Percentiles rank a stretch among this genome's conserved stretches.
phyloP scores from a whole-genome alignment of 1,140 invertebrate genomes.

The Araneus ventricosus region DNA sequence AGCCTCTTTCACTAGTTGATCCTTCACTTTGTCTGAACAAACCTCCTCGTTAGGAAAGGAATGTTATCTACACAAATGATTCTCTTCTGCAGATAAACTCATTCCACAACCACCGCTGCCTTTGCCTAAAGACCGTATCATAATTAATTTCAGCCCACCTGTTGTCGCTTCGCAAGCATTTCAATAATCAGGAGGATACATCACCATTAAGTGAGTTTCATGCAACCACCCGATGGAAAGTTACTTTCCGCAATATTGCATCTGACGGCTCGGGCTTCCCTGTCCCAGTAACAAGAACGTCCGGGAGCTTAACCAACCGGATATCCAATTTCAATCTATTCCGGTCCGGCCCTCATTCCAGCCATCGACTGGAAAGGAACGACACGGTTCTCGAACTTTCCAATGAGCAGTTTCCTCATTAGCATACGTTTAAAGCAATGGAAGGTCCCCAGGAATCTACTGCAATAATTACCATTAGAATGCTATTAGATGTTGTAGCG shows the following conservation, averaged over 20 bases:
- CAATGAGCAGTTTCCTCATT: conserved; percentile 48
- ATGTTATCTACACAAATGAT: too few species aligned
- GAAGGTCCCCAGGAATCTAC: not conserved
- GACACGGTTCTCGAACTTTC: conserved; percentile 17
- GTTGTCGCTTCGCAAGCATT: not conserved
- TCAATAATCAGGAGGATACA: not conserved
- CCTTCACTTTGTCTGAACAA: too few species aligned
- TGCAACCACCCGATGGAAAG: not conserved
- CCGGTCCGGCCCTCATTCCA: not conserved
- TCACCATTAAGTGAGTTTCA: not conserved
- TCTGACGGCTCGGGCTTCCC: not conserved
- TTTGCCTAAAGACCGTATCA: not conserved
- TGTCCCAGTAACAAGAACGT: conserved; percentile 4
- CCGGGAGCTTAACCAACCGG: conserved; percentile 14
- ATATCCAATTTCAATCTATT: conserved; percentile 31
- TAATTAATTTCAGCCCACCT: not conserved
- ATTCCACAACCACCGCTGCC: not conserved
- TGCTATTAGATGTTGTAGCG: conserved; percentile 66
- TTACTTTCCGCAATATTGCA: conserved; percentile 5
- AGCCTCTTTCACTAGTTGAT: too few species aligned
- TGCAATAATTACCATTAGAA: conserved; percentile 71
- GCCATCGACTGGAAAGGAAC: not conserved
- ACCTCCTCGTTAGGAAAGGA: too few species aligned
- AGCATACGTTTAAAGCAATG: conserved; percentile 30
- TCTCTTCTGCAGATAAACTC: not conserved